Percentiles rank a stretch among this genome's conserved stretches.
These are phyloP conservation scores for Tinea pellionella DNA, from an alignment of 2,888 invertebrate species.

Conservation along the genomic window DNA sequence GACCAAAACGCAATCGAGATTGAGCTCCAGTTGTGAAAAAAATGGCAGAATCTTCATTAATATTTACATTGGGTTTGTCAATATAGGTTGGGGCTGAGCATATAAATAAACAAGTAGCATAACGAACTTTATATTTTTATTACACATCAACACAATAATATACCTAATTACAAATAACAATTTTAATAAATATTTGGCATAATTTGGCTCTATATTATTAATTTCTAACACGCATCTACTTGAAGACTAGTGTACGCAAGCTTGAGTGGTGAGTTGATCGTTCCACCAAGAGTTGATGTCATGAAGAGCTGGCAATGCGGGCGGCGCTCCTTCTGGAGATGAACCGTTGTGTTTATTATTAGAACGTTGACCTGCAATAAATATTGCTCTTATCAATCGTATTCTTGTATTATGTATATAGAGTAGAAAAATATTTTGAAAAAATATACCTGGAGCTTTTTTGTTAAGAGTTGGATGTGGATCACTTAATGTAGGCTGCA, in stretches of 20 bases:
- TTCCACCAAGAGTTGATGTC: conserved; percentile 91
- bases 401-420: not conserved
- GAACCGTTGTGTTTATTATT: not conserved
- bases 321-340: conserved; percentile 14
- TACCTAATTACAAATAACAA: not conserved
- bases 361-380: conserved; percentile 7
- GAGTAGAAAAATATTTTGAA: not conserved
- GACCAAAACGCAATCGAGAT: no score
- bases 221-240: not conserved
- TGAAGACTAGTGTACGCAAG: not conserved
- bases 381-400: not conserved
- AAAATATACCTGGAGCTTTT: conserved; percentile 66
- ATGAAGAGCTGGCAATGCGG: conserved; percentile 56
- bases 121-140: no score
- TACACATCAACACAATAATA: no score
- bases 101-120: no score
- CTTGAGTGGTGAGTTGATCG: conserved; percentile 71
- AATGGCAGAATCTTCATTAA: no score
- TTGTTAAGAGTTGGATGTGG: conserved; percentile 72
- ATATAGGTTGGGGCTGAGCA: no score
- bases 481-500: conserved; percentile 86
- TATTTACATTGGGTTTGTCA: no score
- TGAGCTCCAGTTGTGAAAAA: no score
- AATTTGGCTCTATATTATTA: not conserved
- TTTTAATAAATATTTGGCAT: not conserved